These are phyloP conservation scores for Eupithecia centaureata DNA, from an alignment of 2,888 invertebrate species.

Conservation along the genomic window DNA sequence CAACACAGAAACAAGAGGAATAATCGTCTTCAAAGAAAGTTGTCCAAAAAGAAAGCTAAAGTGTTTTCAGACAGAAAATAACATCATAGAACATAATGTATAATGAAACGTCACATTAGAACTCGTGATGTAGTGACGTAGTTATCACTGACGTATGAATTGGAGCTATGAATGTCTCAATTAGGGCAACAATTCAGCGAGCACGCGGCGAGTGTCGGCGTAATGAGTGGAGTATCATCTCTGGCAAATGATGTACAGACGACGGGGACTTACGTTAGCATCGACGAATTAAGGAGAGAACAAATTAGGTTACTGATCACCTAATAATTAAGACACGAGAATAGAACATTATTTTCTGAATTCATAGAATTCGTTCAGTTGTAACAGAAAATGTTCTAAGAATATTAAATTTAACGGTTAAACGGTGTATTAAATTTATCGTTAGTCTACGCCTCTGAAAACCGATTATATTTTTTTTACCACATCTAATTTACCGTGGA, in stretches of 20 bases:
- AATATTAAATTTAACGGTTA: background rate
- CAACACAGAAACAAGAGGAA: background rate
- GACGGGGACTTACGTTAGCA: background rate
- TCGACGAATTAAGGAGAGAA: background rate
- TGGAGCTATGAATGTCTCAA: slow-evolving; percentile 8
- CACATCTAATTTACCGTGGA: background rate
- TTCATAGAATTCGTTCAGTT: background rate
- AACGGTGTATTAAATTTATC: background rate
- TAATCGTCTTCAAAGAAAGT: background rate
- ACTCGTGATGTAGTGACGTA: background rate
- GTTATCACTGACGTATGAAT: slow-evolving; percentile 6
- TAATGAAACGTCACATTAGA: slow-evolving; percentile 3
- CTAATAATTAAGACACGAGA: background rate
- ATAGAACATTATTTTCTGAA: background rate
- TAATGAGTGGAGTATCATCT: slow-evolving; percentile 3
- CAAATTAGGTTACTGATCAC: background rate
- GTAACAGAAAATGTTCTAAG: background rate
- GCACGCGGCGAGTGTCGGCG: background rate
- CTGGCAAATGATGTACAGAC: background rate
- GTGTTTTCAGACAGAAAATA: background rate
- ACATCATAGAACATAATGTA: background rate
- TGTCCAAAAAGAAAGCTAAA: background rate
- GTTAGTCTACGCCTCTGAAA: background rate
- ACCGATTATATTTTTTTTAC: background rate
- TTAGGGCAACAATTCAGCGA: slow-evolving; percentile 7